Conservation (phyloP, 2,113 vertebrate genomes). For the Perca fluviatilis region DNA sequence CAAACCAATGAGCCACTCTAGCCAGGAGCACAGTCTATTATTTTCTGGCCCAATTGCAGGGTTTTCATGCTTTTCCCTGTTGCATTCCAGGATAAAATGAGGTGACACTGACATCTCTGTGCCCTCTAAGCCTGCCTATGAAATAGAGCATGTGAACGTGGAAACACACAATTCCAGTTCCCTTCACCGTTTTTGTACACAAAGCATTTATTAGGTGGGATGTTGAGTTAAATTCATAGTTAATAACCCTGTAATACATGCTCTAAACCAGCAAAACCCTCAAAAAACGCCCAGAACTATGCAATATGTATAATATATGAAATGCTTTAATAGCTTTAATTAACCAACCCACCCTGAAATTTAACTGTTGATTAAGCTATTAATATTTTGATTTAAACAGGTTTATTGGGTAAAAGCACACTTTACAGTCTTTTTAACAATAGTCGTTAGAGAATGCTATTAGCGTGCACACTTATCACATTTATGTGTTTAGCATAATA, state of each 20-base stretch:
- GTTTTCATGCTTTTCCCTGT: slow-evolving; percentile 52
- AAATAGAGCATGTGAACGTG: slow-evolving; percentile 32
- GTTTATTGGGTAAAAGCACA: background rate
- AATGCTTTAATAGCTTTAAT: background rate
- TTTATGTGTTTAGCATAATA: background rate
- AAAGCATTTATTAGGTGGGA: background rate
- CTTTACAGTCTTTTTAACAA: background rate
- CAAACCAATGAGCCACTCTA: slow-evolving; percentile 64
- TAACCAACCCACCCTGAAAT: background rate
- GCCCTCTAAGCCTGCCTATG: slow-evolving; percentile 38
- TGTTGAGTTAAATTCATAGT: background rate
- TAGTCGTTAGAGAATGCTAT: background rate
- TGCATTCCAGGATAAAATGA: slow-evolving; percentile 58
- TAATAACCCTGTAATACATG: background rate
- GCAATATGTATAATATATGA: background rate
- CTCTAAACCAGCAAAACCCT: background rate
- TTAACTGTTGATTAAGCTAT: background rate
- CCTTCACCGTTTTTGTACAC: background rate
- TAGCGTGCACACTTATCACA: background rate
- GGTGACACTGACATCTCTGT: slow-evolving; percentile 56
- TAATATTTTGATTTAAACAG: background rate
- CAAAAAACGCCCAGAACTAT: background rate
- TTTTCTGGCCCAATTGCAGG: slow-evolving; percentile 66
- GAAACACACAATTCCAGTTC: slow-evolving; percentile 13
- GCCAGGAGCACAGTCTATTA: slow-evolving; percentile 67